phyloP scores from a whole-genome alignment of 2,888 invertebrate species.

The Thumatha senex region DNA sequence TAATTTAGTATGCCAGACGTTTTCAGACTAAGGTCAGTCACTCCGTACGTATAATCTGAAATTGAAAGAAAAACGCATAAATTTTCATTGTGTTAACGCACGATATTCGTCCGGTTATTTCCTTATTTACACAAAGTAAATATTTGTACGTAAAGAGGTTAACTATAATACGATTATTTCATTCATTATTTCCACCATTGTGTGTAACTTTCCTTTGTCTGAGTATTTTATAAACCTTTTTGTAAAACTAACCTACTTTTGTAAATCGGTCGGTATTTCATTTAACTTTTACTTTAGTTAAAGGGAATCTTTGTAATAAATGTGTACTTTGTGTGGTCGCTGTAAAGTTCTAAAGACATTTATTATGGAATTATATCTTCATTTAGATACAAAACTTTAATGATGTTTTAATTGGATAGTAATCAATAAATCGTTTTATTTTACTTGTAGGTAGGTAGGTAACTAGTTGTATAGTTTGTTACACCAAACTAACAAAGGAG shows the following conservation, averaged over 20 bases:
- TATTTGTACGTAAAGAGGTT: neutral
- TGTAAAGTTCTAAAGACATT: neutral
- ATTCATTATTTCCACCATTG: neutral
- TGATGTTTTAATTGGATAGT: neutral
- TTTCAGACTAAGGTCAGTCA: conserved; percentile 13
- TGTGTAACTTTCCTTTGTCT: conserved; percentile 3
- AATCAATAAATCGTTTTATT: neutral
- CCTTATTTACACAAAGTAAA: conserved; percentile 1
- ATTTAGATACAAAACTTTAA: neutral
- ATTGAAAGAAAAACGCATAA: conserved; percentile 7
- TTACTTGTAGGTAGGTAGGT: no score
- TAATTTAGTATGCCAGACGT: conserved; percentile 1
- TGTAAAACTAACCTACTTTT: neutral
- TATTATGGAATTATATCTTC: neutral
- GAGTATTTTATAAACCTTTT: conserved; percentile 13
- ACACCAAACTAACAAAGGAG: no score
- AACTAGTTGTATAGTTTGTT: neutral
- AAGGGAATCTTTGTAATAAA: conserved; percentile 1
- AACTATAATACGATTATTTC: neutral
- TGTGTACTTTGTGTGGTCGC: conserved; percentile 5
- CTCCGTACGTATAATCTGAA: conserved; percentile 5
- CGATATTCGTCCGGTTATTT: neutral
- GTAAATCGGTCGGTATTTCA: conserved; percentile 7
- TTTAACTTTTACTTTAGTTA: conserved; percentile 6
- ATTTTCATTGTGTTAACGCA: neutral